Percentiles rank a stretch among this genome's conserved stretches.
These are phyloP conservation scores for Dinocampus coccinellae DNA, from an alignment of 2,888 invertebrate species.

Conservation along the genomic window DNA sequence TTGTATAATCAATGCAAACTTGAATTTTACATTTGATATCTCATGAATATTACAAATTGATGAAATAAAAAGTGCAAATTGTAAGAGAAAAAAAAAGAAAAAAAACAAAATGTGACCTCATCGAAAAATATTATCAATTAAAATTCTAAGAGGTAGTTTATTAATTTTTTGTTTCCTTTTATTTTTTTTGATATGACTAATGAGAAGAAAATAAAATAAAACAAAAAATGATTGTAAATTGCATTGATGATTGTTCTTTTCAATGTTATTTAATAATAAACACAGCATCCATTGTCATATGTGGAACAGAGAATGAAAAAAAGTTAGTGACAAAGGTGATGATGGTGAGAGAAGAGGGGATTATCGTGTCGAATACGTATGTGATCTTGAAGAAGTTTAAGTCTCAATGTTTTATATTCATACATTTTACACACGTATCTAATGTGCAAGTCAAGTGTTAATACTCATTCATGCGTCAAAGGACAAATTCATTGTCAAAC, in stretches of 20 bases:
- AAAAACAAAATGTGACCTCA: neutral
- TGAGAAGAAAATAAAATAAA: neutral
- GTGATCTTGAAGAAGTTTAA: constrained; percentile 15
- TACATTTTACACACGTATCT: neutral
- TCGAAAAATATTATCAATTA: neutral
- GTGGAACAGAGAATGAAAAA: too few species aligned
- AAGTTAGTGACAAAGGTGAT: too few species aligned
- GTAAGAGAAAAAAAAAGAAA: neutral
- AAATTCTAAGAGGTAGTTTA: neutral
- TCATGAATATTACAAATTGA: neutral
- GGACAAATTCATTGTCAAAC: constrained; percentile 23
- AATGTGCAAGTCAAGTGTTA: neutral
- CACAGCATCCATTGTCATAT: neutral
- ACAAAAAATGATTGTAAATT: neutral
- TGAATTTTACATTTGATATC: constrained; percentile 2
- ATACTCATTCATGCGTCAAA: constrained; percentile 25
- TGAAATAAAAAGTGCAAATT: neutral
- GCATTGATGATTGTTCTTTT: neutral
- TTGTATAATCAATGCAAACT: constrained; percentile 2
- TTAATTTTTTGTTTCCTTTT: neutral
- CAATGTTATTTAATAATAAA: neutral
- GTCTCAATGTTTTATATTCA: neutral
- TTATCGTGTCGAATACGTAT: too few species aligned
- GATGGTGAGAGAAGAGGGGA: too few species aligned
- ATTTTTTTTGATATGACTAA: too few species aligned